A percentile compares a stretch with the other conserved stretches of the same genome.
phyloP scores from a whole-genome alignment of 2,888 invertebrate genomes.

The Thecocarcelia acutangulata region DNA sequence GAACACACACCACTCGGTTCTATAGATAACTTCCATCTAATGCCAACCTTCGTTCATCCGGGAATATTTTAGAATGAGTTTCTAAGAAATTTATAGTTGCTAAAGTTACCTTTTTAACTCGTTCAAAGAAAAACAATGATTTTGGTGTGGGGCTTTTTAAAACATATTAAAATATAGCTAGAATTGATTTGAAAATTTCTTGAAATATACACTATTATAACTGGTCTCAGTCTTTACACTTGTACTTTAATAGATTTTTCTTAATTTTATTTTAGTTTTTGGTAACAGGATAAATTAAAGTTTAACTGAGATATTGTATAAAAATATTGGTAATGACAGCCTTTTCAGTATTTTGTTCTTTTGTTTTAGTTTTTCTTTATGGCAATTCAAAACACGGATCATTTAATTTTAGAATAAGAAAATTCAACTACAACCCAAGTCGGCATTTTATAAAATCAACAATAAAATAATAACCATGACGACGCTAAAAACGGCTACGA shows the following conservation, averaged over 20 bases:
- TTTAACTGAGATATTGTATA: conserved; percentile 49
- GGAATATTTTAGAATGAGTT: too few species aligned
- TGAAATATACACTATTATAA: not conserved
- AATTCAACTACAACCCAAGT: conserved; percentile 35
- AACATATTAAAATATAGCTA: too few species aligned
- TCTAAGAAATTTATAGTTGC: too few species aligned
- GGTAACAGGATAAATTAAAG: conserved; percentile 44
- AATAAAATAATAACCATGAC: conserved; percentile 33
- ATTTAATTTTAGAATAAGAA: conserved; percentile 42
- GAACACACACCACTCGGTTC: too few species aligned
- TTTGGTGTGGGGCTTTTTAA: too few species aligned
- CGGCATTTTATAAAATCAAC: conserved; percentile 55
- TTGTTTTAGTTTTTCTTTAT: conserved; percentile 23
- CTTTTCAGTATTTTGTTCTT: conserved; percentile 41
- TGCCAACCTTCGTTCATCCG: too few species aligned
- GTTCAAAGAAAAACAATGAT: too few species aligned
- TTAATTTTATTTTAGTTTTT: conserved; percentile 17
- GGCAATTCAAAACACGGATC: conserved; percentile 15
- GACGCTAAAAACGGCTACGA: conserved; percentile 59
- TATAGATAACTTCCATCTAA: too few species aligned
- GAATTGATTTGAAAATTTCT: too few species aligned
- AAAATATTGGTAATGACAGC: conserved; percentile 63
- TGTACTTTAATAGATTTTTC: not conserved
- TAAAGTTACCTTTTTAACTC: too few species aligned
- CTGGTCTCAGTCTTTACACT: conserved; percentile 18